Conservation (phyloP, 2,888 invertebrate genomes). For the Drosophila pseudotalamancana region DNA sequence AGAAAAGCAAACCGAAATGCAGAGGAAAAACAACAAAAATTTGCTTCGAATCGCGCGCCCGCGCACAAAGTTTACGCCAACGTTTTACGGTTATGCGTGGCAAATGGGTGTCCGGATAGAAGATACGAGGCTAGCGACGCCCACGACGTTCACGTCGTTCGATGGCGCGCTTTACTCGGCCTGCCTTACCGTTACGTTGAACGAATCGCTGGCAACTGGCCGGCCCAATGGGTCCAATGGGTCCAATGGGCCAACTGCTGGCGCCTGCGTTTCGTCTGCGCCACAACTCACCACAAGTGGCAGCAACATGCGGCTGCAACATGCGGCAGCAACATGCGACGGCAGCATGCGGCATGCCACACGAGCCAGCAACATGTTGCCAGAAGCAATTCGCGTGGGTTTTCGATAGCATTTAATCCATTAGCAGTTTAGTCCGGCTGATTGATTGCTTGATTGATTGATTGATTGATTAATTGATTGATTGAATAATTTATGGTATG, state of each 20-base stretch:
- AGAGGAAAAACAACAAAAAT: not conserved
- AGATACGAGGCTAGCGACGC: conserved; percentile 26
- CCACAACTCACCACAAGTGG: conserved; percentile 34
- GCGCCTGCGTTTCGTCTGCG: conserved; percentile 37
- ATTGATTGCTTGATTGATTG: not conserved
- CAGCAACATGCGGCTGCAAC: conserved; percentile 33
- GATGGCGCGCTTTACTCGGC: conserved; percentile 27
- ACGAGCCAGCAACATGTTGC: too few relatives aligned
- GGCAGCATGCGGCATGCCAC: too few relatives aligned
- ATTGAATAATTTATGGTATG: too few relatives aligned
- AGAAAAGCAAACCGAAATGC: too few relatives aligned
- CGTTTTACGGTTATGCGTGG: not conserved
- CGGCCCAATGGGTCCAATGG: not conserved
- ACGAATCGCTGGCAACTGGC: conserved; percentile 51
- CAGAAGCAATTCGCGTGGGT: not conserved
- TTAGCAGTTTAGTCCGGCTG: too few relatives aligned
- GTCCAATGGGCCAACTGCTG: not conserved
- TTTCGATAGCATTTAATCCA: not conserved
- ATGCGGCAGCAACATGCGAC: conserved; percentile 20
- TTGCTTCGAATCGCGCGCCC: conserved; percentile 26
- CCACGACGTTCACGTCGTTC: conserved; percentile 43
- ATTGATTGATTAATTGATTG: not conserved
- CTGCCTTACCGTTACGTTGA: conserved; percentile 49
- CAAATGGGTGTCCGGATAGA: not conserved
- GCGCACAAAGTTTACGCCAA: not conserved